Evolutionary conservation across 1,140 invertebrate species (phyloP), one percentile per base, ranked within the genome.

Genomic region (silkworm (Bombyx mori)): DNA sequence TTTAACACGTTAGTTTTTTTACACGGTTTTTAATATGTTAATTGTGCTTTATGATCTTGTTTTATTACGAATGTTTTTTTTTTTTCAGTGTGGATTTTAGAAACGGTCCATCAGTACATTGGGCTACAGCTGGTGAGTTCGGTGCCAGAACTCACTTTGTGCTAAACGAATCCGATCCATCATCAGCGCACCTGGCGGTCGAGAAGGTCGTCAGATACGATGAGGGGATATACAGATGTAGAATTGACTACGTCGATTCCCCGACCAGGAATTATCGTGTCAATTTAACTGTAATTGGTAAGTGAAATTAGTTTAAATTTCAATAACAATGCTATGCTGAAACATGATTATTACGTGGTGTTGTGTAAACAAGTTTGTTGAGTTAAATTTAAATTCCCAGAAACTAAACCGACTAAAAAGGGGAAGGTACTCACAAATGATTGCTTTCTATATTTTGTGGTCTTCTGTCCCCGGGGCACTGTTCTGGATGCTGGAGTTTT

Each of bases 271-370:
- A 97, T 80, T 95, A 92, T 71, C 90, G 91, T 66, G 93, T 96
- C 65, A 96, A 96, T 80, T 89, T 97, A 54, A 95, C 94, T 57
- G 91, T 97, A 73, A 91, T 97, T 68, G 95, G 96, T 97, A 87
- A 91, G 92, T 86, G 44, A 18, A 18, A 18, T 18, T 18, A 18
- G 12, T 18, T 18, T 18, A 18, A 18, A 18, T 18, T 18, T 18
- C 12, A 18, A 18, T 18, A 18, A 18, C 12, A 18, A 18, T 18
- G 12, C 12, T 18, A 18, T 18, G 12, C 12, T 18, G 12, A 18
- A 18, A 18, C 12, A 18, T 18, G 12, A 18, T 18, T 18, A 18
- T 18, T 18, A 18, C 12, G 12, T 18, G 12, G 12, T 18, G 12
- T 18, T 18, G 12, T 18, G 12, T 18, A 18, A 18, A 18, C 12